phyloP scores from a whole-genome alignment of 2,113 vertebrate genomes.

The Spermophilus dauricus region DNA sequence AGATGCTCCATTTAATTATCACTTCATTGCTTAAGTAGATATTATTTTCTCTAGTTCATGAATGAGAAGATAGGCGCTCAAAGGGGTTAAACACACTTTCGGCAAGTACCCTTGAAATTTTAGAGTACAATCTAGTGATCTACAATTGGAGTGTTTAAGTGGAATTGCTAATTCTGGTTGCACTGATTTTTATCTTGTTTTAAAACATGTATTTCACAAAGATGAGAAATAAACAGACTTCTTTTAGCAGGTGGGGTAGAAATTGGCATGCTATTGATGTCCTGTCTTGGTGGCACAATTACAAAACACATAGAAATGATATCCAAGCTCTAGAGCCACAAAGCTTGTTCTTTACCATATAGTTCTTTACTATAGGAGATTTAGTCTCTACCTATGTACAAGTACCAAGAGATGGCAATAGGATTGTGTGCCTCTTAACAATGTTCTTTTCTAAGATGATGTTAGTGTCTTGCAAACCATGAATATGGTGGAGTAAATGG shows the following conservation, averaged over 20 bases:
- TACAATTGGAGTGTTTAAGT: constrained; percentile 26
- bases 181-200: constrained; percentile 48
- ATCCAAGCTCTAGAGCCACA: background rate
- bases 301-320: background rate
- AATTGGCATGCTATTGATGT: background rate
- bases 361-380: background rate
- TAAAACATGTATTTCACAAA: constrained; percentile 49
- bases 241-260: background rate
- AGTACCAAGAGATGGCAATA: background rate
- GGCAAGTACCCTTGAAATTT: constrained; percentile 10
- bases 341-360: background rate
- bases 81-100: constrained; percentile 33
- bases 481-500: background rate
- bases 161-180: constrained; percentile 20
- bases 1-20: constrained; percentile 3
- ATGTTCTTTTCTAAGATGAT: constrained; percentile 8
- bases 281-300: background rate
- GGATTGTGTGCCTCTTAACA: background rate
- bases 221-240: constrained; percentile 29
- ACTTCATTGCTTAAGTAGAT: background rate
- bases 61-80: background rate
- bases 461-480: background rate
- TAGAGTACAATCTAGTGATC: background rate
- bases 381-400: background rate
- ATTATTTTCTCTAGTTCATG: constrained; percentile 35